Conservation (phyloP, 2,888 invertebrate genomes). For the Cremastobaeus sp. region DNA sequence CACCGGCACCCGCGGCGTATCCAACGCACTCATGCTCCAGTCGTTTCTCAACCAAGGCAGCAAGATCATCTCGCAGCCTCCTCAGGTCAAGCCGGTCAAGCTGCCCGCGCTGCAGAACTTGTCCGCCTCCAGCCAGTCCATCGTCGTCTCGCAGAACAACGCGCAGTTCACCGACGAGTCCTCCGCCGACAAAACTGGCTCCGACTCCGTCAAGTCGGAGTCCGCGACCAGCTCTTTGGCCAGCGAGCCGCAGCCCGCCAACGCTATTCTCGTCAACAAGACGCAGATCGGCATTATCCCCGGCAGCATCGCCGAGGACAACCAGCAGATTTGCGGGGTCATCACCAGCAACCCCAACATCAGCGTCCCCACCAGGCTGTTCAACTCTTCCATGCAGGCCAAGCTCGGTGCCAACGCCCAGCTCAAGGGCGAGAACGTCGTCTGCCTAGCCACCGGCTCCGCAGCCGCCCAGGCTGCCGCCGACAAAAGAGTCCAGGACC, state of each 20-base stretch:
- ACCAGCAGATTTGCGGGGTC: conserved; percentile 74
- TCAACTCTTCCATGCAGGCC: conserved; percentile 73
- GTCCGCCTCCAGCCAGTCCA: conserved; percentile 64
- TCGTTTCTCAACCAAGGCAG: conserved; percentile 84
- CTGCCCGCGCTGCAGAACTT: conserved; percentile 72
- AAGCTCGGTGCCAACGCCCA: conserved; percentile 66
- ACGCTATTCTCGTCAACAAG: conserved; percentile 71
- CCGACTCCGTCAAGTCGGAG: conserved; percentile 40
- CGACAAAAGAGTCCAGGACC: conserved; percentile 50
- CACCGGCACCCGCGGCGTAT: conserved; percentile 76
- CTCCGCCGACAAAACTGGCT: conserved; percentile 49
- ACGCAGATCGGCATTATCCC: conserved; percentile 72
- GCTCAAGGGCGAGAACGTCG: conserved; percentile 70
- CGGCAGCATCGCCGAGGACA: conserved; percentile 69
- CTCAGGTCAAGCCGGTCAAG: conserved; percentile 72
- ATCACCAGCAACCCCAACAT: conserved; percentile 75
- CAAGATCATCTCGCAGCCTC: conserved; percentile 72
- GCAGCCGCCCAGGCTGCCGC: conserved; percentile 24
- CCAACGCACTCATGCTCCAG: conserved; percentile 84
- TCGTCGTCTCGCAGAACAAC: conserved; percentile 69
- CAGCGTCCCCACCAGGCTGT: conserved; percentile 71
- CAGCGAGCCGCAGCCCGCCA: conserved; percentile 45
- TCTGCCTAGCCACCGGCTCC: conserved; percentile 67
- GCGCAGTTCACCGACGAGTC: conserved; percentile 64
- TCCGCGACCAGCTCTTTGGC: background rate